Evolutionary conservation across 2,888 invertebrate species (phyloP).

Genomic region (Leuctra nigra): DNA sequence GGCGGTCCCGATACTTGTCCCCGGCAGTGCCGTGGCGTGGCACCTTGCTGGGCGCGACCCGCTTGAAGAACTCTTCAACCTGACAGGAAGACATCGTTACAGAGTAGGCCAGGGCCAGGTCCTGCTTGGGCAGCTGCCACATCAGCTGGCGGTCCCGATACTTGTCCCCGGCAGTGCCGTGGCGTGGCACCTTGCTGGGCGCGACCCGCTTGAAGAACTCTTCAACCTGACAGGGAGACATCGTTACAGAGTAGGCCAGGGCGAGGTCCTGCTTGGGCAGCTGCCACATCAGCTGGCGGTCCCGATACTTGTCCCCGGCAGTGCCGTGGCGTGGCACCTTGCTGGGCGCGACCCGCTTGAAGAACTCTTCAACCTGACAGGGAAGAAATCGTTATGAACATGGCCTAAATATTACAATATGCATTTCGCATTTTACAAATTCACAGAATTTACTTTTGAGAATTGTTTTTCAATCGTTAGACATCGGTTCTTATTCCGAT

Average conservation of each 20-base stretch:
- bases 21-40: slow-evolving; percentile 69
- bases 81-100: slow-evolving; percentile 45
- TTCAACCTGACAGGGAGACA: slow-evolving; percentile 62
- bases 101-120: slow-evolving; percentile 83
- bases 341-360: slow-evolving; percentile 78
- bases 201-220: slow-evolving; percentile 88
- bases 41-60: slow-evolving; percentile 72
- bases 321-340: slow-evolving; percentile 65
- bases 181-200: slow-evolving; percentile 63
- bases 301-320: slow-evolving; percentile 73
- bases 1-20: slow-evolving; percentile 71
- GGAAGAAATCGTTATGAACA: too few relatives aligned
- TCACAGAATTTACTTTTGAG: too few relatives aligned
- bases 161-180: slow-evolving; percentile 72
- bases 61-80: slow-evolving; percentile 90
- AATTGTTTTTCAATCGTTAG: too few relatives aligned
- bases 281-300: slow-evolving; percentile 77
- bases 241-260: slow-evolving; percentile 78
- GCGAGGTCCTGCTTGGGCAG: slow-evolving; percentile 93
- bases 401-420: too few relatives aligned
- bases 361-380: slow-evolving; percentile 92
- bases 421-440: too few relatives aligned
- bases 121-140: slow-evolving; percentile 89
- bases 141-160: slow-evolving; percentile 76
- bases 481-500: too few relatives aligned